phyloP scores from a whole-genome alignment of 2,888 invertebrate genomes.

The Drosophila birchii region DNA sequence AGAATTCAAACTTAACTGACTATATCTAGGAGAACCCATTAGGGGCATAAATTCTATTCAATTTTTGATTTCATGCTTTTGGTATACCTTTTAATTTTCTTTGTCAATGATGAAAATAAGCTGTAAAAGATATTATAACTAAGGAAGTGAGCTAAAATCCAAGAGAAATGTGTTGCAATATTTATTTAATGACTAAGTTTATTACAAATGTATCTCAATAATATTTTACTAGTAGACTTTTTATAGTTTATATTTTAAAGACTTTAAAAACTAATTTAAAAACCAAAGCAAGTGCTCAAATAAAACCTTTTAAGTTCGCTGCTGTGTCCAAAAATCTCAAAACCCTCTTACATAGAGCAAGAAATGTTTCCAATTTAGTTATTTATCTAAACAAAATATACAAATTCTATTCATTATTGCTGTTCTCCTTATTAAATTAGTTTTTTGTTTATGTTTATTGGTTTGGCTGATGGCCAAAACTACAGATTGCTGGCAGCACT shows the following conservation, averaged over 20 bases:
- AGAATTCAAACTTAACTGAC: not conserved
- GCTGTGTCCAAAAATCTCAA: not conserved
- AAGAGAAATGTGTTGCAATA: slow-evolving; percentile 1
- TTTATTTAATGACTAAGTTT: not conserved
- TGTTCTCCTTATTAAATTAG: slow-evolving; percentile 41
- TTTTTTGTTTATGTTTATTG: slow-evolving; percentile 50
- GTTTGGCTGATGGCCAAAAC: slow-evolving; percentile 48
- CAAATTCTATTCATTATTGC: slow-evolving; percentile 8
- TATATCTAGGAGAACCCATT: not conserved
- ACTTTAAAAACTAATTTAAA: not conserved
- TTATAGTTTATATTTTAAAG: not conserved
- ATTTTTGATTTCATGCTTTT: not conserved
- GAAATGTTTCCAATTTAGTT: not conserved
- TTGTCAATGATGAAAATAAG: not conserved
- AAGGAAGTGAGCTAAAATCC: not conserved
- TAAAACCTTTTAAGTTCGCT: not conserved
- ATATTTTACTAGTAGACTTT: not conserved
- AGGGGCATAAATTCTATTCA: not conserved
- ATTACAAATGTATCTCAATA: not conserved
- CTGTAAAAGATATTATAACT: not conserved
- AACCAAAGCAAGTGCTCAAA: not conserved
- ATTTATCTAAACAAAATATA: slow-evolving; percentile 6
- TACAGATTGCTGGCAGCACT: slow-evolving; percentile 45
- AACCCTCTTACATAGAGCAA: not conserved
- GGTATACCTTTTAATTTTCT: not conserved